Percentiles rank a stretch among this genome's conserved stretches.
Conservation (phyloP, 2,797 vertebrate genomes). For the Sternotherus odoratus region DNA sequence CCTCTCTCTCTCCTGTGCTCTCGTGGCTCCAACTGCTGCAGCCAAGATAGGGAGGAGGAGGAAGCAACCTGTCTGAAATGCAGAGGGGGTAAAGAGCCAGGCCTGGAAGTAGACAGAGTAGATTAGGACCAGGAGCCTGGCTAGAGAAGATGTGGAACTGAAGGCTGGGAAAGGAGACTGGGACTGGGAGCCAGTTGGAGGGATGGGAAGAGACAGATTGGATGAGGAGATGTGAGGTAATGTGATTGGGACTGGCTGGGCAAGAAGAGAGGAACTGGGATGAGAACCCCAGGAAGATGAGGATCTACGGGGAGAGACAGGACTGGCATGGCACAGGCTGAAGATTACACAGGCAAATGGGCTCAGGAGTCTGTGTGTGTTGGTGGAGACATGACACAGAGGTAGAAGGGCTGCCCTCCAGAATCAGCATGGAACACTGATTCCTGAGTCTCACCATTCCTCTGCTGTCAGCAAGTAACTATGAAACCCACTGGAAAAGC, state of each 20-base stretch:
- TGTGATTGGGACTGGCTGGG: neutral
- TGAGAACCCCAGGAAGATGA: too few relatives aligned
- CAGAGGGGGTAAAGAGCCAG: neutral
- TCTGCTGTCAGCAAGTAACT: too few relatives aligned
- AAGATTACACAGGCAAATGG: neutral
- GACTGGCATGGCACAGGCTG: neutral
- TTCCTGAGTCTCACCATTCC: too few relatives aligned
- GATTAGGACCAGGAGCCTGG: neutral
- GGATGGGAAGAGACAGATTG: rapidly evolving
- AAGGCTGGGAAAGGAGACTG: rapidly evolving
- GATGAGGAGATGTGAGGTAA: rapidly evolving
- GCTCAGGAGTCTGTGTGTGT: too few relatives aligned
- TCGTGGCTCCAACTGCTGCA: neutral
- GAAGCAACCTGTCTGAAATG: neutral
- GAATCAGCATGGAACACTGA: too few relatives aligned
- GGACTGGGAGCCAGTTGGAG: neutral
- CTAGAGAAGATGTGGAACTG: neutral
- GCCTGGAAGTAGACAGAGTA: neutral
- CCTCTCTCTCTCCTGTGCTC: neutral
- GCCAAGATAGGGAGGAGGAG: neutral
- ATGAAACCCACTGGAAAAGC: neutral
- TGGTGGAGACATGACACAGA: too few relatives aligned
- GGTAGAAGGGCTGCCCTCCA: too few relatives aligned
- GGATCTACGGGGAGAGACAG: neutral
- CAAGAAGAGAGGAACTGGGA: neutral